Evolutionary conservation across 1,140 invertebrate genomes (phyloP).

Genomic region (Nasonia giraulti): DNA sequence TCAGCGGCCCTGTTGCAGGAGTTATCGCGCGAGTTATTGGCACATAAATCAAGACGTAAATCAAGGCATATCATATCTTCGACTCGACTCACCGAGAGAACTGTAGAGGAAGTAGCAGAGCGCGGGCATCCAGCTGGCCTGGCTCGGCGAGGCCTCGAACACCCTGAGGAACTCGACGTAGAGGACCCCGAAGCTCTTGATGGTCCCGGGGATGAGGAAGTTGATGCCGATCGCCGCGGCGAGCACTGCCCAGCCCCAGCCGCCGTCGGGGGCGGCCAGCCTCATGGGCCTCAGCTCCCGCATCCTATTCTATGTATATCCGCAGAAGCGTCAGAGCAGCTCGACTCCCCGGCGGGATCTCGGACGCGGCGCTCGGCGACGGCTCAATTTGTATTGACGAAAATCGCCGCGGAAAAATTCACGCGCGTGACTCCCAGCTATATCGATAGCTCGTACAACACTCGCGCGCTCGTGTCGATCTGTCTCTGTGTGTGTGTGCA

Average conservation of each 20-base stretch:
- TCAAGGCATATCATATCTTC: too few species aligned
- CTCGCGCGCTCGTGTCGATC: too few species aligned
- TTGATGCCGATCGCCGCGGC: slow-evolving; percentile 85
- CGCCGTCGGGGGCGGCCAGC: slow-evolving; percentile 79
- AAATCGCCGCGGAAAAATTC: background rate
- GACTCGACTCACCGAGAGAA: slow-evolving; percentile 88
- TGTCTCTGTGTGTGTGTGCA: too few species aligned
- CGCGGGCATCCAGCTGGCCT: slow-evolving; percentile 86
- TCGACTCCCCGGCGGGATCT: background rate
- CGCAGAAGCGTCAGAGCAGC: too few species aligned
- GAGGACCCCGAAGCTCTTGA: slow-evolving; percentile 89
- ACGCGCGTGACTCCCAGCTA: too few species aligned
- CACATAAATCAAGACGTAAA: too few species aligned
- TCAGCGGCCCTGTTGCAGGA: slow-evolving; percentile 84
- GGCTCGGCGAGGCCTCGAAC: slow-evolving; percentile 81
- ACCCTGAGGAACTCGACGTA: slow-evolving; percentile 86
- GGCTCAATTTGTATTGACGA: background rate
- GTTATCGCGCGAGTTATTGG: background rate
- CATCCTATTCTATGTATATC: background rate
- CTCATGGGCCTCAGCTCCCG: slow-evolving; percentile 60
- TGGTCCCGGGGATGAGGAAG: slow-evolving; percentile 86
- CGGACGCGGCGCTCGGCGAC: background rate
- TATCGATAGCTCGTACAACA: too few species aligned
- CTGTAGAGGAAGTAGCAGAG: slow-evolving; percentile 89
- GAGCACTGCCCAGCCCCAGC: slow-evolving; percentile 88